Evolutionary conservation across 1,140 invertebrate genomes (phyloP).

Genomic region (Drosophila lini): DNA sequence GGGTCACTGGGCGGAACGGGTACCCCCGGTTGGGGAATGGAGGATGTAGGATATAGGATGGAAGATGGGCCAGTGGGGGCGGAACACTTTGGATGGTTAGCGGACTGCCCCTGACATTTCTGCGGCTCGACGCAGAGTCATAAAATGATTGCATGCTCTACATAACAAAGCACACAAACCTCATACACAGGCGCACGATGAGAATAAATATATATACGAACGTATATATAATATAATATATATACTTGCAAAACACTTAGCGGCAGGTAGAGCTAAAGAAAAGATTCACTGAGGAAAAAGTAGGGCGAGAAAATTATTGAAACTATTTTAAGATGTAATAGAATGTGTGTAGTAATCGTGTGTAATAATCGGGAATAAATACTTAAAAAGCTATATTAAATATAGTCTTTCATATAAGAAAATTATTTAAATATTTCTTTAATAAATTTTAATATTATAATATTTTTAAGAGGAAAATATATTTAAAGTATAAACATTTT

Average conservation of each 20-base stretch:
- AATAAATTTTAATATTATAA: too few relatives aligned
- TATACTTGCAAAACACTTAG: constrained; percentile 72
- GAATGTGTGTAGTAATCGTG: not conserved
- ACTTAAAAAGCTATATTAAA: too few relatives aligned
- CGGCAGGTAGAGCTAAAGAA: constrained; percentile 68
- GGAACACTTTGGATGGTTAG: constrained; percentile 45
- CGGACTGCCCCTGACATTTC: constrained; percentile 76
- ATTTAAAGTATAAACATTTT: too few relatives aligned
- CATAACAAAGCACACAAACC: constrained; percentile 58
- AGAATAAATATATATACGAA: constrained; percentile 12
- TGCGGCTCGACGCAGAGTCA: constrained; percentile 64
- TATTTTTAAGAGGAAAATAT: too few relatives aligned
- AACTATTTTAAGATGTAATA: not conserved
- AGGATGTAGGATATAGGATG: not conserved
- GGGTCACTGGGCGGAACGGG: constrained; percentile 4
- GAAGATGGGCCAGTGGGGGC: constrained; percentile 10
- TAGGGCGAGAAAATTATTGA: not conserved
- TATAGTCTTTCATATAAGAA: too few relatives aligned
- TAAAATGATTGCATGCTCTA: constrained; percentile 80
- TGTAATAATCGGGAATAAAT: not conserved
- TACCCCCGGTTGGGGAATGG: not conserved
- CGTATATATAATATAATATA: constrained; percentile 30
- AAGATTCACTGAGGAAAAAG: constrained; percentile 36
- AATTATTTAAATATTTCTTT: too few relatives aligned
- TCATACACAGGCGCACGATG: constrained; percentile 27